A percentile compares a stretch with the other conserved stretches of the same genome.
phyloP scores from a whole-genome alignment of 2,113 vertebrate species.

The Sinocyclocheilus anshuiensis region DNA sequence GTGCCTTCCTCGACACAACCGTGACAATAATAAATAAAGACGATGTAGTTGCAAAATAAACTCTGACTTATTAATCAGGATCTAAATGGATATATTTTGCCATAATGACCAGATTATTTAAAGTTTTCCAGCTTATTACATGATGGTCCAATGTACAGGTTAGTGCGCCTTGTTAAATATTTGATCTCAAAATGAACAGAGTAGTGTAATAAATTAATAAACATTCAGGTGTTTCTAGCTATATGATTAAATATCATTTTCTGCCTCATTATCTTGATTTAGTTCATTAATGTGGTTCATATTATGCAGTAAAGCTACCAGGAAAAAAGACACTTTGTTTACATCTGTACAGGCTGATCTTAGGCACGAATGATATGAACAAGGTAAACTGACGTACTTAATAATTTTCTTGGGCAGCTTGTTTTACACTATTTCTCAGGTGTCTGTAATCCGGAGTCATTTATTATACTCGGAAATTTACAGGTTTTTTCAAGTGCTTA shows the following conservation, averaged over 20 bases:
- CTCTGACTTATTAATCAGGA: background rate
- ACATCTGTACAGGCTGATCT: background rate
- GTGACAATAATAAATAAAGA: background rate
- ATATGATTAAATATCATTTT: background rate
- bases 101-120: background rate
- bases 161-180: background rate
- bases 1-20: too few species aligned
- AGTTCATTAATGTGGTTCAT: background rate
- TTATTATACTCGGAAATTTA: background rate
- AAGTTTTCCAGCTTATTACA: background rate
- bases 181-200: background rate
- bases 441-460: background rate
- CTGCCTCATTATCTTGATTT: constrained; percentile 2
- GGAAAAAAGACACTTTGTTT: background rate
- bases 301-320: background rate
- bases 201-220: background rate
- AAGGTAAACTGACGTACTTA: background rate
- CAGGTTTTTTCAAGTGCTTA: too few species aligned
- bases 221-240: background rate
- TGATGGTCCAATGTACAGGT: background rate
- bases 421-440: background rate
- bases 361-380: background rate
- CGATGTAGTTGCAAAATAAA: background rate
- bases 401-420: background rate
- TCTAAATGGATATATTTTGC: background rate